Base-by-base conservation (phyloP, 2,113 vertebrate species). In the Drymodes brunneopygia region DNA sequence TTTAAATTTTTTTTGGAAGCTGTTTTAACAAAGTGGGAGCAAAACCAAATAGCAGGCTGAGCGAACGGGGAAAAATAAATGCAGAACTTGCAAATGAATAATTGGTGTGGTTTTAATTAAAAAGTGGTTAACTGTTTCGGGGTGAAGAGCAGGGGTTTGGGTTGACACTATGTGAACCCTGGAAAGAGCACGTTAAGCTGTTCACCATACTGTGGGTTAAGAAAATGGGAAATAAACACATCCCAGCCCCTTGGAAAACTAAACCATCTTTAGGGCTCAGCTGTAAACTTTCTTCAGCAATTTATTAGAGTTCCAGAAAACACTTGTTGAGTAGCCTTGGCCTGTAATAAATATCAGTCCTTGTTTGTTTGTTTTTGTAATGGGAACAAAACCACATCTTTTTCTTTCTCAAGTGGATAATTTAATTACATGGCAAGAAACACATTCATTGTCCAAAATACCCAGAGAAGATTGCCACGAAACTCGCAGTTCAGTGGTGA, bases 51-150 rank as follows among this genome's bases (percentile, higher is more conserved):
- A 95, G 84, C 82, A 92, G 64, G 86, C 94, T 96, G 91, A 5
- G 42, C 81, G 92, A 97, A 95, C 9, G 79, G 94, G 95, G 97
- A 69, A 97, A 97, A 97, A 94, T 82, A 94, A 95, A 95, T 56
- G 80, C 36, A 58, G 97, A 96, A 96, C 89, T 95, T 95, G 94
- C 71, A 75, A 97, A 96, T 91, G 95, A 96, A 95, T 96, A 97
- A 97, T 94, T 90, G 93, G 95, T 25, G 12, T 97, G 97, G 96
- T 97, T 97, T 81, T 96, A 98, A 98, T 97, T 97, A 97, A 58
- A 45, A 81, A 87, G 91, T 1, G 9, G 77, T 97, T 97, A 94
- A 90, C 85, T 81, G 81, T 97, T 97, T 98, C 60, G 62, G 96
- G 93, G 78, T 77, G 95, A 97, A 95, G 94, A 95, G 94, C 91